These are phyloP conservation scores for Lycopodina hypogea DNA, from an alignment of 37 sponge, comb jelly and placozoan genomes.

Conservation along the genomic window DNA sequence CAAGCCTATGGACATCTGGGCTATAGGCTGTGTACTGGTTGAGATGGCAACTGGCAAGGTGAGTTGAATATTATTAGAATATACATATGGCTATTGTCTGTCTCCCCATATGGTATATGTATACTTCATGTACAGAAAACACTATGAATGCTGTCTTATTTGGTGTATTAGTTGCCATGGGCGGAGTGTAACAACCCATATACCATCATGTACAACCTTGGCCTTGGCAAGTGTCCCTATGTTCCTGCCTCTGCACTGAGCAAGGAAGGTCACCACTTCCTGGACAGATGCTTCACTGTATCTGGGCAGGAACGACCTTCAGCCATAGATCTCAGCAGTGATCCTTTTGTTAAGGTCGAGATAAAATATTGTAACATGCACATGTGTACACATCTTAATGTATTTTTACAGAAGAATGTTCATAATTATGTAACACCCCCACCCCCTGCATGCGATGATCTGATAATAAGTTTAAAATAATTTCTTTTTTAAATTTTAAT, in stretches of 20 bases:
- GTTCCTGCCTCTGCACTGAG: constrained; percentile 39
- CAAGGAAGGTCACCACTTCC: constrained; percentile 68
- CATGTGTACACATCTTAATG: not conserved
- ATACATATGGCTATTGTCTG: not conserved
- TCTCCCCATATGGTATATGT: not conserved
- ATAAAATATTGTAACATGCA: not conserved
- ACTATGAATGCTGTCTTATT: not conserved
- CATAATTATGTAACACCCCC: not conserved
- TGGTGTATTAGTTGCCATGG: constrained; percentile 66
- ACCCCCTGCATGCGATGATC: not conserved
- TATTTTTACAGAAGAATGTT: not conserved
- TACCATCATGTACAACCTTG: constrained; percentile 72
- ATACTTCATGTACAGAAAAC: no score
- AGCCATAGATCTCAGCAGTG: not conserved
- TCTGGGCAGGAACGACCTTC: constrained; percentile 37
- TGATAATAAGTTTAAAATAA: no score
- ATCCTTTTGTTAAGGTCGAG: not conserved
- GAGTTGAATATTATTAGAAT: not conserved
- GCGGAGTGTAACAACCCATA: constrained; percentile 70
- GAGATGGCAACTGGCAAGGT: constrained; percentile 91
- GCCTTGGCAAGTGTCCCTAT: constrained; percentile 47
- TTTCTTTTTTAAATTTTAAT: no score
- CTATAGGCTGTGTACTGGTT: constrained; percentile 82
- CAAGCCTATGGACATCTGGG: constrained; percentile 81
- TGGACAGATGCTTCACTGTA: constrained; percentile 52